phyloP scores from a whole-genome alignment of 2,113 vertebrate genomes.

The Platycercus adscitus region DNA sequence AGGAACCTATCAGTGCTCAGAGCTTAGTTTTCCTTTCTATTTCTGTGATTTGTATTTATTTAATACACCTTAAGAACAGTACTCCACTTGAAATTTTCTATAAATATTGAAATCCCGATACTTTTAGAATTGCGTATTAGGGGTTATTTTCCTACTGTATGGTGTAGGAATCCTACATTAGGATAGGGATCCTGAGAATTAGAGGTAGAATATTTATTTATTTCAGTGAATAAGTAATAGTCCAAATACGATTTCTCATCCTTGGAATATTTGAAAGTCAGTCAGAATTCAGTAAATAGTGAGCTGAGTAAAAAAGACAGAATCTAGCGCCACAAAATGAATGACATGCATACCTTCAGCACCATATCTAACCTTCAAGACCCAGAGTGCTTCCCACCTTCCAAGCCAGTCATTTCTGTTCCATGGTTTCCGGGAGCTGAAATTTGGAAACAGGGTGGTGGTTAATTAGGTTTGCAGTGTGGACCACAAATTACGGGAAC shows the following conservation, averaged over 20 bases:
- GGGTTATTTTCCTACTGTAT: not conserved
- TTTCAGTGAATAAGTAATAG: not conserved
- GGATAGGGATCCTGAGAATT: not conserved
- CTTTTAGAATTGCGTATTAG: not conserved
- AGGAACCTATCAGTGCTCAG: not conserved
- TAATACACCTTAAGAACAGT: not conserved
- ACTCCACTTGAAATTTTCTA: not conserved
- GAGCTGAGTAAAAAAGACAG: not conserved
- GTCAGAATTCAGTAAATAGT: not conserved
- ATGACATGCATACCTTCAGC: not conserved
- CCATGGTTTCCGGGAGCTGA: not conserved
- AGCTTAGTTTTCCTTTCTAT: not conserved
- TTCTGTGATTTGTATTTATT: not conserved
- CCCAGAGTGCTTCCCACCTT: not conserved
- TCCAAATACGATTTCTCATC: not conserved
- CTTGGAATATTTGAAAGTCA: not conserved
- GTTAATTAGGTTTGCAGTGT: not conserved
- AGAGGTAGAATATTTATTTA: not conserved
- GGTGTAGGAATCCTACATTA: too few species aligned
- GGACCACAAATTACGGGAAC: not conserved
- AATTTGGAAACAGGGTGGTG: not conserved
- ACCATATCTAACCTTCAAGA: not conserved
- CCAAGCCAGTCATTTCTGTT: not conserved
- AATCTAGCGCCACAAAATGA: not conserved
- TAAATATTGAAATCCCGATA: not conserved